Evolutionary conservation across 2,888 invertebrate genomes (phyloP).

Genomic region (Gymnosoma rotundatum): DNA sequence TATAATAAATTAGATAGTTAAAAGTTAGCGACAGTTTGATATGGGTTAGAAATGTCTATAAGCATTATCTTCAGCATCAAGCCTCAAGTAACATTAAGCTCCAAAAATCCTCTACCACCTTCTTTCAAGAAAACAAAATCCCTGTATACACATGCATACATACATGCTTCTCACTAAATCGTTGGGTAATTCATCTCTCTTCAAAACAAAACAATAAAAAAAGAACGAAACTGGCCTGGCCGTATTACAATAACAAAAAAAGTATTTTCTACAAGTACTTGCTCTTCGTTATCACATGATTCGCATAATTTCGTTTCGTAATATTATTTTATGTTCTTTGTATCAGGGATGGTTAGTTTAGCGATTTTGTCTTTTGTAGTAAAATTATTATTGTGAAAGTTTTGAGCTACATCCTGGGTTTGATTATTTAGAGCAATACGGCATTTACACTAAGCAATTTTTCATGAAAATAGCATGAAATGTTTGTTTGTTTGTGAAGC

Average conservation of each 20-base stretch:
- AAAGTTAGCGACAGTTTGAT: conserved; percentile 70
- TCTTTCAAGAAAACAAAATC: not conserved
- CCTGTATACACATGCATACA: not conserved
- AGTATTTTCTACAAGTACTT: conserved; percentile 28
- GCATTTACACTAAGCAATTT: too few relatives aligned
- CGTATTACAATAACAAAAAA: conserved; percentile 76
- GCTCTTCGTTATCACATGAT: conserved; percentile 38
- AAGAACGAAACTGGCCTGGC: conserved; percentile 78
- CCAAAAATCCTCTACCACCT: conserved; percentile 5
- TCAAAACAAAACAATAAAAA: conserved; percentile 72
- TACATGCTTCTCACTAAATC: conserved; percentile 36
- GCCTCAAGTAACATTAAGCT: conserved; percentile 39
- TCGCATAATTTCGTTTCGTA: conserved; percentile 54
- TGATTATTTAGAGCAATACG: too few relatives aligned
- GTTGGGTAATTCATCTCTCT: conserved; percentile 80
- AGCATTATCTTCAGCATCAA: conserved; percentile 50
- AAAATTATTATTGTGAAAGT: too few relatives aligned
- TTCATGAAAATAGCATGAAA: too few relatives aligned
- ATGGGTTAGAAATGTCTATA: conserved; percentile 68
- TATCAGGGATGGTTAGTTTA: too few relatives aligned
- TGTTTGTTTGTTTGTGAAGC: too few relatives aligned
- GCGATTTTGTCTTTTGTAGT: too few relatives aligned
- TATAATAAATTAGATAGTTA: conserved; percentile 68
- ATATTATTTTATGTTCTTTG: not conserved
- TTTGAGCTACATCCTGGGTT: too few relatives aligned